Evolutionary conservation across 1,140 invertebrate genomes (phyloP), one percentile per base, ranked within the genome.

Genomic region (Colletes latitarsis): DNA sequence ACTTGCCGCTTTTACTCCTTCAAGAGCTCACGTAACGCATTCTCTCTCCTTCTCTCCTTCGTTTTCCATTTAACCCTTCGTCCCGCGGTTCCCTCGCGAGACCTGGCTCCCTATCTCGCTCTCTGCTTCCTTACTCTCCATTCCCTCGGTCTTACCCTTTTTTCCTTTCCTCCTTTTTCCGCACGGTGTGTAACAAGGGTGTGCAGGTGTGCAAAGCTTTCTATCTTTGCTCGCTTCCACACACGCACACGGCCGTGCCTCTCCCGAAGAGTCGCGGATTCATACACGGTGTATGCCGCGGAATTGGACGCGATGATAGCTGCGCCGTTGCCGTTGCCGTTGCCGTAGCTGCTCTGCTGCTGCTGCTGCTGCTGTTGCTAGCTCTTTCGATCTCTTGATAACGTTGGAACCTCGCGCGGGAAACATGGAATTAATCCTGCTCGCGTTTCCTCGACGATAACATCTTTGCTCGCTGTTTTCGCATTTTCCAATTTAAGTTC

Each of bases 191-290:
- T 68, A 79, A 80, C 55, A 80, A 71, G 70, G 70, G 53, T 77
- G 66, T 49, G 82, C 82, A 81, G 82, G 77, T 83, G 71, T 83
- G 71, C 84, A 55, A 43, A 49, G 74, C 64, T 81, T 84, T 83
- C 73, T 84, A 79, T 80, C 72, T 80, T 80, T 80, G 78, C 72
- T 41, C 17, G 55, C 62, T 70, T n/a, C 21, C 52, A 12, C 58
- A 63, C 60, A 46, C 78, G 19, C 46, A 1, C 52, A 55, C 41
- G 41, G 6, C 57, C 70, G 62, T 8, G 43, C n/a, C 58, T 39
- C 58, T 39, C 10, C 62, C 6, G n/a, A n/a, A 55, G 12, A 14
- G 14, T 12, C 46, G 63, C 63, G 63, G 63, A 52, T 80, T 68
- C 60, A 67, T 80, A 75, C 63, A 75, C 78, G 62, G 71, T 67